Evolutionary conservation across 2,113 vertebrate genomes (phyloP).

Genomic region (Oryzias javanicus): DNA sequence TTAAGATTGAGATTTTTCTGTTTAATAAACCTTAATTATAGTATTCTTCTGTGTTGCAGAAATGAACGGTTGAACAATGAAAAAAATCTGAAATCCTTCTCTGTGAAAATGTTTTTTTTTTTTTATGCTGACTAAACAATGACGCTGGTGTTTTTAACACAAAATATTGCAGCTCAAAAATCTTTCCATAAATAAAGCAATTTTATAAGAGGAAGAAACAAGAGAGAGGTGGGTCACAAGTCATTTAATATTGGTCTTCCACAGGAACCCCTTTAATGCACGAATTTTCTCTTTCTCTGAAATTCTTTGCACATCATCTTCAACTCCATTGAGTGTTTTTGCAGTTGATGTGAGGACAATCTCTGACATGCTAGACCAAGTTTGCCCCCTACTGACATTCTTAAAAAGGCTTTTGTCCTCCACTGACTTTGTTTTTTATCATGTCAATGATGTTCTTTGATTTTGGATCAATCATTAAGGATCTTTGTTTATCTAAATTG

Average conservation of each 20-base stretch:
- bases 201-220: slow-evolving; percentile 14
- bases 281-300: slow-evolving; percentile 7
- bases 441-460: slow-evolving; percentile 6
- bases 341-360: slow-evolving; percentile 36
- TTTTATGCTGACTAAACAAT: too few species aligned
- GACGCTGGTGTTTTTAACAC: too few species aligned
- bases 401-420: slow-evolving; percentile 30
- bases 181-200: background rate
- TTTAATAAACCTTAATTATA: too few species aligned
- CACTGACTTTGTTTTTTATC: slow-evolving; percentile 11
- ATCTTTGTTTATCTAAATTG: too few species aligned
- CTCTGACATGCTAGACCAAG: slow-evolving; percentile 51
- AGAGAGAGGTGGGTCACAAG: slow-evolving; percentile 9
- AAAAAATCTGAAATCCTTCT: too few species aligned
- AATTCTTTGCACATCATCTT: slow-evolving; percentile 7
- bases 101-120: too few species aligned
- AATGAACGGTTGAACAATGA: too few species aligned
- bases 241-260: background rate
- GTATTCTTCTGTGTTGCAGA: too few species aligned
- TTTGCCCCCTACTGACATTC: slow-evolving; percentile 70
- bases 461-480: background rate
- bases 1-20: too few species aligned
- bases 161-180: too few species aligned
- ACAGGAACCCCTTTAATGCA: slow-evolving; percentile 6
- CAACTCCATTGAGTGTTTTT: slow-evolving; percentile 9